These are phyloP conservation scores for Microtus ochrogaster DNA, from an alignment of 2,113 vertebrate species.

Conservation along the genomic window DNA sequence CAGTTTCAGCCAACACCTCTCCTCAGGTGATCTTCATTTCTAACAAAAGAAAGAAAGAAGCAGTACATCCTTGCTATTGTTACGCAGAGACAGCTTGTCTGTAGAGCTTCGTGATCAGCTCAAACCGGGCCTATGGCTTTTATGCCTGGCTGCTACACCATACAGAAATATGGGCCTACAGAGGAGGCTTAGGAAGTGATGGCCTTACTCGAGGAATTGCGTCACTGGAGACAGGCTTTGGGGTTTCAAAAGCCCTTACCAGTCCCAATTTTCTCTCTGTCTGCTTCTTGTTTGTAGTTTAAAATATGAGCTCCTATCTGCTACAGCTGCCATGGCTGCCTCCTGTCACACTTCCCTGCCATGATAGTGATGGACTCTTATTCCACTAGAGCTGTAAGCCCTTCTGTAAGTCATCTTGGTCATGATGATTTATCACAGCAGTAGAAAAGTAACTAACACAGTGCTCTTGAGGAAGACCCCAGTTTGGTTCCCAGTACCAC, in stretches of 20 bases:
- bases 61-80: too few relatives aligned
- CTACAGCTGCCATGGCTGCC: neutral
- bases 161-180: too few relatives aligned
- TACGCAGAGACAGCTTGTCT: too few relatives aligned
- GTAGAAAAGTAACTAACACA: neutral
- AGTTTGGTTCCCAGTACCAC: neutral
- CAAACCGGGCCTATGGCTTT: too few relatives aligned
- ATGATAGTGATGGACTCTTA: neutral
- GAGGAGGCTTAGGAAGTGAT: neutral
- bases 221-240: neutral
- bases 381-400: neutral
- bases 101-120: too few relatives aligned
- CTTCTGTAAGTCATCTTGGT: neutral
- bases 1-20: too few relatives aligned
- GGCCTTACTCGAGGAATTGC: too few relatives aligned
- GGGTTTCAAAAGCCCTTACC: neutral
- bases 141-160: too few relatives aligned
- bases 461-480: neutral
- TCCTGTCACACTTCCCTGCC: neutral
- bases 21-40: too few relatives aligned
- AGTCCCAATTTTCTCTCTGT: neutral
- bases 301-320: neutral
- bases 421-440: neutral
- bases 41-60: too few relatives aligned
- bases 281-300: neutral